Evolutionary conservation across 2,888 invertebrate species (phyloP).

Genomic region (Mellilla xanthometata): DNA sequence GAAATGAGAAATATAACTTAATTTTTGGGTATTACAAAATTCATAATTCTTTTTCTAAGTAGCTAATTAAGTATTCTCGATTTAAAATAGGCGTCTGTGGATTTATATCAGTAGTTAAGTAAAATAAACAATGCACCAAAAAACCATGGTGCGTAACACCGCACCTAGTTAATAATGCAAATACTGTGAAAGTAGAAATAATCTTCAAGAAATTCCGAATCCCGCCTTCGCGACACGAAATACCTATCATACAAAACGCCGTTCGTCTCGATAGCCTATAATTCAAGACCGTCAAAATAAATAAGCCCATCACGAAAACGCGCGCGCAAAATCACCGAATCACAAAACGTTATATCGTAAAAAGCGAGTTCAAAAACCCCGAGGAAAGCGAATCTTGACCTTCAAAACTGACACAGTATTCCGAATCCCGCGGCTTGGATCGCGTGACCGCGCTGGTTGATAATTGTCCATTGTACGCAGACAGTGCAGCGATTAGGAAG

Average conservation of each 20-base stretch:
- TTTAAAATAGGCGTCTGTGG: no score
- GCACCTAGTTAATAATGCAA: no score
- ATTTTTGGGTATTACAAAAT: no score
- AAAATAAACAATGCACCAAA: no score
- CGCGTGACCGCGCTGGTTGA: conserved; percentile 43
- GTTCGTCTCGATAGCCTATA: not conserved
- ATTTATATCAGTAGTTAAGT: no score
- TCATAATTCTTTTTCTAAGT: no score
- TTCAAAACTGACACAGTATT: conserved; percentile 55
- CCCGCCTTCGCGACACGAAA: not conserved
- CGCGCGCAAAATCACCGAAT: not conserved
- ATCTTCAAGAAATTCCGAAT: no score
- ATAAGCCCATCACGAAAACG: conserved; percentile 1
- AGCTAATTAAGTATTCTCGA: no score
- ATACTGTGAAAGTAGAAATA: no score
- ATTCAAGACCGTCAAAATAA: conserved; percentile 5
- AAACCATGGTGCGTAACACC: not conserved
- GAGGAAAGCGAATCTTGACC: conserved; percentile 45
- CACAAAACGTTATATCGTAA: conserved; percentile 5
- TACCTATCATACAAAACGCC: not conserved
- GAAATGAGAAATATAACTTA: no score
- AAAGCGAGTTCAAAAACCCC: conserved; percentile 14
- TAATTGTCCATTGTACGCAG: conserved; percentile 47
- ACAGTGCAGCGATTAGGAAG: conserved; percentile 62
- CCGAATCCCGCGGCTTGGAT: conserved; percentile 42